phyloP scores from a whole-genome alignment of 2,888 invertebrate species.

The Psylliodes chrysocephalus region DNA sequence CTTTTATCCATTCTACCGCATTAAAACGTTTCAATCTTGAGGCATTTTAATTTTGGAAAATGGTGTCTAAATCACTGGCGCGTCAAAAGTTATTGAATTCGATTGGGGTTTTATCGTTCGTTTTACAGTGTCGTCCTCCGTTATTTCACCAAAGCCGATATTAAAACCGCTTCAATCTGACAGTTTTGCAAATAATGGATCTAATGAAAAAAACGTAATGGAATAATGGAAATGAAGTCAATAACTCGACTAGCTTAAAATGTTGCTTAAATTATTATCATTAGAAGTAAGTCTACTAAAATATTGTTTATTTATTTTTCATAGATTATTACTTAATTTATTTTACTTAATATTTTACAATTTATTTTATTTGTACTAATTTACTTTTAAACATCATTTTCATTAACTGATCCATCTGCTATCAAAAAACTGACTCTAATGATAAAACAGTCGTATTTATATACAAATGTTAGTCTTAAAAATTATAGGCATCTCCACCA shows the following conservation, averaged over 20 bases:
- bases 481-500: too few relatives aligned
- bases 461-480: too few relatives aligned
- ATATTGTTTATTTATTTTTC: too few relatives aligned
- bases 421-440: too few relatives aligned
- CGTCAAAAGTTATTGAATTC: slow-evolving; percentile 29
- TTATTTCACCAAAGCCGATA: slow-evolving; percentile 17
- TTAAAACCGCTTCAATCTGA: slow-evolving; percentile 15
- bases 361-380: too few relatives aligned
- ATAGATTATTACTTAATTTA: too few relatives aligned
- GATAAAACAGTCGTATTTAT: too few relatives aligned
- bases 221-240: slow-evolving; percentile 3
- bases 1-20: not conserved
- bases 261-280: not conserved
- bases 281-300: too few relatives aligned
- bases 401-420: too few relatives aligned
- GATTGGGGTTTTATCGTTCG: slow-evolving; percentile 22
- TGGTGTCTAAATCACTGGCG: slow-evolving; percentile 20
- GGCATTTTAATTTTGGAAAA: slow-evolving; percentile 23
- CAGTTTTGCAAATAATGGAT: slow-evolving; percentile 21
- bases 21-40: slow-evolving; percentile 5
- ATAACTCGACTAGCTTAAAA: not conserved
- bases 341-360: too few relatives aligned
- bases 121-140: slow-evolving; percentile 26
- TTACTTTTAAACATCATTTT: too few relatives aligned
- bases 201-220: slow-evolving; percentile 19